Evolutionary conservation across 2,113 vertebrate genomes (phyloP).

Genomic region (Hemicordylus capensis): DNA sequence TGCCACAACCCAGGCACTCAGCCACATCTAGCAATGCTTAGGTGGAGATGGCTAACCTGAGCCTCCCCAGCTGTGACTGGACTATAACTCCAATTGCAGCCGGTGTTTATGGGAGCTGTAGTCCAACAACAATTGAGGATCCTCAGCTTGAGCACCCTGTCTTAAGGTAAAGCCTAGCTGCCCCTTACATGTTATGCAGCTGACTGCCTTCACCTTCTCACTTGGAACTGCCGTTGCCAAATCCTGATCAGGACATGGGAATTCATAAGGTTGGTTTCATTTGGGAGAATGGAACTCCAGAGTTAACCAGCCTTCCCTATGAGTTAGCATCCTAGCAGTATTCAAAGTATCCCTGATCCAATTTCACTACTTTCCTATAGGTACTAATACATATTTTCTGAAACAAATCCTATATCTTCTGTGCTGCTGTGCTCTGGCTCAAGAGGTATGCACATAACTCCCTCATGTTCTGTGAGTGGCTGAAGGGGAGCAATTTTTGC

Average conservation of each 20-base stretch:
- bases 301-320: neutral
- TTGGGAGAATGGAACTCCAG: neutral
- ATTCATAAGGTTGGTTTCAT: neutral
- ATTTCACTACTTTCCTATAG: neutral
- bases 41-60: too few species aligned
- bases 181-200: neutral
- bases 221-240: neutral
- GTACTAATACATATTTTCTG: neutral
- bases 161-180: neutral
- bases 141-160: too few species aligned
- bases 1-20: neutral
- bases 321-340: neutral
- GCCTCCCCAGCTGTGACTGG: too few species aligned
- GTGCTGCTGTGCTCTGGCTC: neutral
- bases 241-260: neutral
- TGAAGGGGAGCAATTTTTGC: too few species aligned
- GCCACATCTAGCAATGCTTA: neutral
- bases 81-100: too few species aligned
- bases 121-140: too few species aligned
- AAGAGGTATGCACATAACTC: too few species aligned
- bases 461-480: neutral
- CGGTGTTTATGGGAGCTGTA: too few species aligned
- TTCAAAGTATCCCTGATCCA: fast-evolving
- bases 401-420: neutral
- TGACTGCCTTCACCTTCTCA: neutral